Base-by-base conservation (phyloP, 1,140 invertebrate species). In the Zaprionus capensis region DNA sequence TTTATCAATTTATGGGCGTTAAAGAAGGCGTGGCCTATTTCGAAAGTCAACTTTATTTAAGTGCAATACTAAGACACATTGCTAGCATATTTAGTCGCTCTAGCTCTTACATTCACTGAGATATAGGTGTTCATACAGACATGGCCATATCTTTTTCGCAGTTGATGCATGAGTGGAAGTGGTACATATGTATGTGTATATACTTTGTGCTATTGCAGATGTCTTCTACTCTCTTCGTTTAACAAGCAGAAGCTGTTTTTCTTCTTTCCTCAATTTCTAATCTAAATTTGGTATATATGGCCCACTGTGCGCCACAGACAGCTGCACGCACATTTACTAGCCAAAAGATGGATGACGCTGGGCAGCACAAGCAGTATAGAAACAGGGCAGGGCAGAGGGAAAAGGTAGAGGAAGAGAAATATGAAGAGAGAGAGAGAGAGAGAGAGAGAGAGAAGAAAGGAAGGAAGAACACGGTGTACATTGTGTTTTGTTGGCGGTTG, bases 401-500 rank as follows among this genome's bases (percentile, higher is more conserved):
- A 17, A 20, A 51, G 28, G 12, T 26, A 12, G 6, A 38, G 53
- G 11, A 34, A 15, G 2, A n/a, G 41, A 5, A 0, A n/a, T 4
- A n/a, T 5, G 38, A 5, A 14, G 5, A 41, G 15, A 44, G 41
- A 44, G 41, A 46, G 41, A 44, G 1, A 7, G n/a, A 46, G 41
- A 46, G 12, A 4, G 38, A 44, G 15, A 41, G 14, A 41, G 15
- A 1, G 17, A 20, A 34, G 15, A 9, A 28, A 31, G 15, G 17
- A 51, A 14, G 17, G 20, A 34, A 14, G 28, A 58, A 28, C 65
- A 66, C 26, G 61, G 53, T 61, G 53, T 56, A 36, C 41, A 51
- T 31, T 64, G 61, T 57, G 51, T 57, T 64, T 77, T 71, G 63
- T 69, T 81, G 66, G 46, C 69, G 49, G 82, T 73, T 82, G 66